These are phyloP conservation scores for Leptatherina wallacei DNA, from an alignment of 2,797 vertebrate species.

Conservation along the genomic window DNA sequence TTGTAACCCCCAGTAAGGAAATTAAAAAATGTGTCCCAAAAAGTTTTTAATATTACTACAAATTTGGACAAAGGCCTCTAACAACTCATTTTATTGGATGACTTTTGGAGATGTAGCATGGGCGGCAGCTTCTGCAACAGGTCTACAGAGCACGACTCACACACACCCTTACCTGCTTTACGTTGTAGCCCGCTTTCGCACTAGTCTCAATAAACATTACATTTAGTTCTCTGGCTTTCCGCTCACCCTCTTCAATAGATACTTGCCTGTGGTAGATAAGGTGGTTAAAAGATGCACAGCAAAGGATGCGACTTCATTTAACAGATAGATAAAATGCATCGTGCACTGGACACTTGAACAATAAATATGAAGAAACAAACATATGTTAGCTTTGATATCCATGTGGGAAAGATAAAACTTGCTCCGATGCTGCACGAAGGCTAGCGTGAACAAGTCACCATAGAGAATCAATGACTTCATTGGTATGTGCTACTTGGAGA, in stretches of 20 bases:
- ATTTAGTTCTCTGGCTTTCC: constrained; percentile 99
- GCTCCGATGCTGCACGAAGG: constrained; percentile 20
- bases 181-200: constrained; percentile 99
- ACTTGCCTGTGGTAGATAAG: constrained; percentile 91
- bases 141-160: constrained; percentile 57
- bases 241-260: constrained; percentile 98
- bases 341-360: not conserved
- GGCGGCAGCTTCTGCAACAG: constrained; percentile 59
- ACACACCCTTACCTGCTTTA: constrained; percentile 93
- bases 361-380: not conserved
- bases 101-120: constrained; percentile 46
- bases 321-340: constrained; percentile 9
- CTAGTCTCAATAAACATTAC: constrained; percentile 99
- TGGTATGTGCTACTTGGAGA: constrained; percentile 33
- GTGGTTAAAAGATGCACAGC: constrained; percentile 66
- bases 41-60: not conserved
- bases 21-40: not conserved
- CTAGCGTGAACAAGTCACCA: constrained; percentile 40
- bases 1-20: not conserved
- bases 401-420: constrained; percentile 28
- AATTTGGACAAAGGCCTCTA: not conserved
- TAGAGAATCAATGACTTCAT: constrained; percentile 60
- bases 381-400: constrained; percentile 25
- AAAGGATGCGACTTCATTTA: constrained; percentile 18
- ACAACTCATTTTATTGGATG: constrained; percentile 8